Evolutionary conservation across 2,888 invertebrate species (phyloP).

Genomic region (Amaurobius ferox): DNA sequence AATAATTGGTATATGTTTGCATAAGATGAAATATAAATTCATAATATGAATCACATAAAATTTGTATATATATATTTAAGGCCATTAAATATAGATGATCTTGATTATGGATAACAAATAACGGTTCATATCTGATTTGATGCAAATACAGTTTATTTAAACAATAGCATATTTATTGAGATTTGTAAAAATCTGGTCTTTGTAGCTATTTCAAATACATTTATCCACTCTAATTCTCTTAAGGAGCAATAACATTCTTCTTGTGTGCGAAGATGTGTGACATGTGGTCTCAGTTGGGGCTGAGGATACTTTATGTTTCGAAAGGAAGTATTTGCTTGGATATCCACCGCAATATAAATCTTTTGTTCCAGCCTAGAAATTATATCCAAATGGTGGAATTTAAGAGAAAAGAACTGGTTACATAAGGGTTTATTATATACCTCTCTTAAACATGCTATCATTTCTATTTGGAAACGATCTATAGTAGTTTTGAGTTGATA

Average conservation of each 20-base stretch:
- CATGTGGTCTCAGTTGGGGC: background rate
- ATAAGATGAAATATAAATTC: no score
- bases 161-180: no score
- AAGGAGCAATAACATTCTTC: conserved; percentile 2
- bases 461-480: no score
- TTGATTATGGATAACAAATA: no score
- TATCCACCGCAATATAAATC: background rate
- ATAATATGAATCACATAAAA: no score
- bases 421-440: background rate
- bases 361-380: background rate
- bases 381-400: background rate
- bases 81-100: no score
- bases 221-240: background rate
- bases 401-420: background rate
- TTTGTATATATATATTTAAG: no score
- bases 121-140: no score
- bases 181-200: no score
- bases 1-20: no score
- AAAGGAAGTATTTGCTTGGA: background rate
- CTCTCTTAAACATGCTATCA: background rate
- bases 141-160: no score
- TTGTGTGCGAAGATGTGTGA: background rate
- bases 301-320: background rate
- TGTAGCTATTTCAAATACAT: background rate
- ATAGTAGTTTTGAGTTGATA: no score